Evolutionary conservation across 2,888 invertebrate species (phyloP).

Genomic region (Hofmannophila pseudospretella): DNA sequence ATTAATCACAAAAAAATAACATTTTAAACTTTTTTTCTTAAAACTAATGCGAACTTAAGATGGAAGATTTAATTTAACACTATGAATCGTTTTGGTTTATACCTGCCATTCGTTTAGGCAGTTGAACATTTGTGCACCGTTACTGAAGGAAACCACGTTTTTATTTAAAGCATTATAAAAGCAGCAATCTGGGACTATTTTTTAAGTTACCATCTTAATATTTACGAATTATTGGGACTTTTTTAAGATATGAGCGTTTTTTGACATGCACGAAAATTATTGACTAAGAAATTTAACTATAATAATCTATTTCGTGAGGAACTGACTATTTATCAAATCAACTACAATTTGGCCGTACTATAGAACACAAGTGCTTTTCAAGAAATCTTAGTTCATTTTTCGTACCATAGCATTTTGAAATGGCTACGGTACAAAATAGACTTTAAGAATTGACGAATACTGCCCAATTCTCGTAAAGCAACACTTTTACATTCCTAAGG

Average conservation of each 20-base stretch:
- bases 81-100: slow-evolving; percentile 48
- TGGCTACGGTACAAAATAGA: slow-evolving; percentile 35
- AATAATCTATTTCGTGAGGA: slow-evolving; percentile 27
- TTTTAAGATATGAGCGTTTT: slow-evolving; percentile 4
- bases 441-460: slow-evolving; percentile 52
- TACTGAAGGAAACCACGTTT: slow-evolving; percentile 10
- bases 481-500: slow-evolving; percentile 13
- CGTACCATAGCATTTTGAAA: slow-evolving; percentile 3
- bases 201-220: neutral
- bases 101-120: slow-evolving; percentile 23
- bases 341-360: slow-evolving; percentile 41
- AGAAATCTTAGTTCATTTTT: slow-evolving; percentile 3
- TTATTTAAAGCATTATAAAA: slow-evolving; percentile 11
- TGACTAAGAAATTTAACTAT: slow-evolving; percentile 25
- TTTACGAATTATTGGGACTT: slow-evolving; percentile 3
- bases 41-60: slow-evolving; percentile 48
- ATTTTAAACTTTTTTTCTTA: slow-evolving; percentile 35
- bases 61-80: slow-evolving; percentile 49
- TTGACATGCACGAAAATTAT: slow-evolving; percentile 16
- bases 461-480: slow-evolving; percentile 14
- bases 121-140: slow-evolving; percentile 50
- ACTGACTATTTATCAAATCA: slow-evolving; percentile 30
- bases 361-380: slow-evolving; percentile 29
- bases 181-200: slow-evolving; percentile 3
- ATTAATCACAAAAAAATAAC: slow-evolving; percentile 32